phyloP scores from a whole-genome alignment of 1,140 invertebrate genomes.

The Hydropsyche tenuis region DNA sequence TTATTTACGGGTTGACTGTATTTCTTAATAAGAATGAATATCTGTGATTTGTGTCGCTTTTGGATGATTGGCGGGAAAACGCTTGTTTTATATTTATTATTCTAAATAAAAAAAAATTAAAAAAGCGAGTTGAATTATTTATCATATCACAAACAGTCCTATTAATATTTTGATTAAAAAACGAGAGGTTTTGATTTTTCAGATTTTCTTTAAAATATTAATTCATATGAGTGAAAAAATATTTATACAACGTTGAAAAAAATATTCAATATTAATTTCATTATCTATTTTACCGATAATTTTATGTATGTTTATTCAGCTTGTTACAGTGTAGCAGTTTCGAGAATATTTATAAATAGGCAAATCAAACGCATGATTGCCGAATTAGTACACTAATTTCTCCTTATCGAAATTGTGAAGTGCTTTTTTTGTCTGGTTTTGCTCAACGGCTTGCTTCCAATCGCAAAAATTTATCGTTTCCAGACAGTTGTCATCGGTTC shows the following conservation, averaged over 20 bases:
- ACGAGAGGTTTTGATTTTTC: too few relatives aligned
- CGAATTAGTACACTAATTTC: slow-evolving; percentile 26
- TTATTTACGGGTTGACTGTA: slow-evolving; percentile 21
- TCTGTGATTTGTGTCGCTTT: slow-evolving; percentile 16
- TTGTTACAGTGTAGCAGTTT: not conserved
- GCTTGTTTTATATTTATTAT: slow-evolving; percentile 22
- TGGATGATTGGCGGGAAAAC: not conserved
- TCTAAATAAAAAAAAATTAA: slow-evolving; percentile 17
- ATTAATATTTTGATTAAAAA: too few relatives aligned
- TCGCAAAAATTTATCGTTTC: slow-evolving; percentile 11
- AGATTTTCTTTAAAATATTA: too few relatives aligned
- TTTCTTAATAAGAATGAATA: slow-evolving; percentile 1
- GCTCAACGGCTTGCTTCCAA: slow-evolving; percentile 11
- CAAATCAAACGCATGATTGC: slow-evolving; percentile 30
- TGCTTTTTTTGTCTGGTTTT: slow-evolving; percentile 27
- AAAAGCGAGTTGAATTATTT: not conserved
- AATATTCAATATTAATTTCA: too few relatives aligned
- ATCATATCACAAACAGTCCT: not conserved
- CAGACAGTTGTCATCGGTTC: not conserved
- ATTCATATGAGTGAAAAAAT: not conserved
- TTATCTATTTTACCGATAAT: too few relatives aligned
- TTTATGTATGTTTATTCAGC: not conserved
- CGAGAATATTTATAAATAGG: not conserved
- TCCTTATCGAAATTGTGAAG: slow-evolving; percentile 12
- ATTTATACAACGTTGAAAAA: too few relatives aligned